Base-by-base conservation (phyloP, 2,797 vertebrate species). In the Molossus molossus region DNA sequence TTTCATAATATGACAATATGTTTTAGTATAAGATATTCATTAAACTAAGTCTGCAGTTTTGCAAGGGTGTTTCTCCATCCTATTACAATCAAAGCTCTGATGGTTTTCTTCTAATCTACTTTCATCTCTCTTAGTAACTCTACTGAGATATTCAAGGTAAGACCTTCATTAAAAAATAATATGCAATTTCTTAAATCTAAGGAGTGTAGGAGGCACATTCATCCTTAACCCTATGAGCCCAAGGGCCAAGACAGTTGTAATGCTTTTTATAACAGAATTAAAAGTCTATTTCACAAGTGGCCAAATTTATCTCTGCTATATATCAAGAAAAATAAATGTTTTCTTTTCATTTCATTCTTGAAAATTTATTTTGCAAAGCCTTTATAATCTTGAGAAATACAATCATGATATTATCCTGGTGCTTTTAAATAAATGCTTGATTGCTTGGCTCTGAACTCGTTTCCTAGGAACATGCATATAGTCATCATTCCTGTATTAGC, bases 111-210 rank as follows among this genome's bases (percentile, higher is more conserved):
- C 50, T 40, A 48, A 25, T 88, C 65, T 83, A 25, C 29, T 81
- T 92, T 65, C 45, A 65, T 85, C n/a, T 72, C 6, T 92, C 29
- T 80, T 81, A 84, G 27, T 83, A 94, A 75, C 9, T 92, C 48
- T 69, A 77, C 29, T 64, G n/a, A 85, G 67, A 94, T 76, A 81
- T 57, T 50, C 70, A 84, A n/a, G 72, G 72, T 85, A 79, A 70
- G 4, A 14, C 60, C 18, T 64, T 89, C 23, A 53, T 90, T 95
- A 90, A 92, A 90, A 84, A 20, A 76, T 86, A 80, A 92, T 72
- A 2, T 58, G 62, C 25, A 55, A 58, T 53, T 92, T 91, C 27
- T 90, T 90, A 64, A 79, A 80, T 83, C 14, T 40, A 4, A 11
- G 6, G 18, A 70, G 8, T 75, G 91, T 57, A 40, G 29, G 29